phyloP scores from a whole-genome alignment of 1,140 invertebrate species.

The Ctenoplectra terminalis region DNA sequence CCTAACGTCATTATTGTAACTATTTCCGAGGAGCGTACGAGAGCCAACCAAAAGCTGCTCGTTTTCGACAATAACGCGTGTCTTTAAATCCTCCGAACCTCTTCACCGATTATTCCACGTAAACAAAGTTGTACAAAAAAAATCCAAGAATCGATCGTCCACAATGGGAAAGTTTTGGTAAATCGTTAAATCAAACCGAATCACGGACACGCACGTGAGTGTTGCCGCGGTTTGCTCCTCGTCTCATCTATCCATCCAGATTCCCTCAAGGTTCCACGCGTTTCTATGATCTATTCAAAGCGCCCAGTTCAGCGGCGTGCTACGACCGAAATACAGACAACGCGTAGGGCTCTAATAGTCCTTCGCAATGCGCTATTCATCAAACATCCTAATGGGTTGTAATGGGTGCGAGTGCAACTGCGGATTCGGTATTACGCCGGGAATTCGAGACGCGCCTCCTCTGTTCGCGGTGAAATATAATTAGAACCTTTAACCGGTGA shows the following conservation, averaged over 20 bases:
- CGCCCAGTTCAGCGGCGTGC: background rate
- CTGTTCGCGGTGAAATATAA: constrained; percentile 48
- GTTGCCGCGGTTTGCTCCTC: constrained; percentile 26
- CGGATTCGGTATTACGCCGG: constrained; percentile 51
- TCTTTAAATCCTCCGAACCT: too few species aligned
- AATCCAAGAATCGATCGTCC: background rate
- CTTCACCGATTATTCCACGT: too few species aligned
- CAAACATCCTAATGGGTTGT: constrained; percentile 69
- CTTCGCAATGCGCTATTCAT: constrained; percentile 61
- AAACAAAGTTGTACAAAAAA: background rate
- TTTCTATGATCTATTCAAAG: constrained; percentile 44
- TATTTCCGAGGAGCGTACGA: too few species aligned
- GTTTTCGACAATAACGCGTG: too few species aligned
- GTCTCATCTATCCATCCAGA: background rate
- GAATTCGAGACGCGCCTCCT: constrained; percentile 25
- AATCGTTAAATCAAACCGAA: constrained; percentile 30
- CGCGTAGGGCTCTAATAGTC: constrained; percentile 51
- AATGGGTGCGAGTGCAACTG: constrained; percentile 55
- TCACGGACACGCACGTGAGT: background rate
- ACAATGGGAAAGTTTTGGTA: background rate
- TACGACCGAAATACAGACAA: constrained; percentile 39
- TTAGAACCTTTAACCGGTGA: constrained; percentile 38
- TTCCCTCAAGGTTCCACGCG: constrained; percentile 18
- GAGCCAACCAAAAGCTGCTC: too few species aligned
- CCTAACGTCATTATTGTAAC: too few species aligned